Evolutionary conservation across 2,888 invertebrate genomes (phyloP).

Genomic region (Crocallis elinguaria): DNA sequence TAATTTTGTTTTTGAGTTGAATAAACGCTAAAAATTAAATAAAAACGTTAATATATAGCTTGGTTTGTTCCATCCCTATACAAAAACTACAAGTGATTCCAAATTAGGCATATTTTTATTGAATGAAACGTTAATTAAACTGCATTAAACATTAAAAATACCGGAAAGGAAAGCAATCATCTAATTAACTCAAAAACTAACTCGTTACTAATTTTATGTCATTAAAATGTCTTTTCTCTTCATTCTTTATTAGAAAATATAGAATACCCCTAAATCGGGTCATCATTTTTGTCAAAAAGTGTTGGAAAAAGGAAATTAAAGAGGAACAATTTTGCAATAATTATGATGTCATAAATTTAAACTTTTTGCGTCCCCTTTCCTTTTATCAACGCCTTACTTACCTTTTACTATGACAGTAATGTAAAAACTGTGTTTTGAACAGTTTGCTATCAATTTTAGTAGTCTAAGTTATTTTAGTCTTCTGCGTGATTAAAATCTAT

Average conservation of each 20-base stretch:
- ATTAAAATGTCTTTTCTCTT: slow-evolving; percentile 35
- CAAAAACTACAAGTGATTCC: no score
- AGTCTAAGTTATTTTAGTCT: no score
- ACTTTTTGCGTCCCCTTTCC: not conserved
- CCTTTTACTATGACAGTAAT: no score
- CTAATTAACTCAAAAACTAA: slow-evolving; percentile 20
- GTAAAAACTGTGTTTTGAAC: no score
- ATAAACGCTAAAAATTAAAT: no score
- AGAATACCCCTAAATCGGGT: not conserved
- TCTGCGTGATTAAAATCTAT: no score
- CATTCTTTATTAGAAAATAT: slow-evolving; percentile 24
- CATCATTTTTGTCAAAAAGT: not conserved
- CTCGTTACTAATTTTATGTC: slow-evolving; percentile 34
- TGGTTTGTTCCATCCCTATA: no score
- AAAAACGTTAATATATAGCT: no score
- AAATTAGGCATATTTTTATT: no score
- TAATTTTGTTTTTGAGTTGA: no score
- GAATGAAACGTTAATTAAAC: not conserved
- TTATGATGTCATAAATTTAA: slow-evolving; percentile 16
- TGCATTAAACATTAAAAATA: slow-evolving; percentile 1
- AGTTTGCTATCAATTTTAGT: no score
- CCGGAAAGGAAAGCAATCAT: not conserved
- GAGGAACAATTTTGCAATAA: slow-evolving; percentile 13
- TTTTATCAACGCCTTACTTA: not conserved
- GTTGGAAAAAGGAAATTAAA: slow-evolving; percentile 8